These are phyloP conservation scores for Drosophila nigritarsus DNA, from an alignment of 2,888 invertebrate species.

Conservation along the genomic window DNA sequence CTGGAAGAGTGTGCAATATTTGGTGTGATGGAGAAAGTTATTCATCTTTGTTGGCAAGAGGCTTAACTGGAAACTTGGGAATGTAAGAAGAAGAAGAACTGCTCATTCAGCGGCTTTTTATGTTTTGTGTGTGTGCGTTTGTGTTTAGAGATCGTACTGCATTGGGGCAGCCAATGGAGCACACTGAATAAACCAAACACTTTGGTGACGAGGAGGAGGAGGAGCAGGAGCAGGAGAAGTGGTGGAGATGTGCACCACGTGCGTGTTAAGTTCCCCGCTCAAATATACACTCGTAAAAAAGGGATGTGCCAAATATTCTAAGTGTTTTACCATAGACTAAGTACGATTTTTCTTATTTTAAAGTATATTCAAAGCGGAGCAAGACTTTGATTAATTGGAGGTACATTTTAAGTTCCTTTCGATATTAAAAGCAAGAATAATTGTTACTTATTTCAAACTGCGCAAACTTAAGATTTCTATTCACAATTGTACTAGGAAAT, in stretches of 20 bases:
- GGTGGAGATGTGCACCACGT: constrained; percentile 3
- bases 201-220: neutral
- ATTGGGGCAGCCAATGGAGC: constrained; percentile 38
- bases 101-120: constrained; percentile 50
- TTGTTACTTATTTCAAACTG: neutral
- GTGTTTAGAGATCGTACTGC: constrained; percentile 23
- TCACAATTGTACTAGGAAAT: neutral
- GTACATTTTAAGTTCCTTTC: too few species aligned
- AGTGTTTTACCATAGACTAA: neutral
- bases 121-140: neutral
- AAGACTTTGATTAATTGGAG: too few species aligned
- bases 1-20: neutral
- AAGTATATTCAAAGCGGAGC: too few species aligned
- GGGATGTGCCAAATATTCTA: neutral
- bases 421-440: neutral
- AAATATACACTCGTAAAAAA: neutral
- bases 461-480: neutral
- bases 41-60: constrained; percentile 12
- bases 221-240: neutral
- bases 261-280: constrained; percentile 16
- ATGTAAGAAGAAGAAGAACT: constrained; percentile 9
- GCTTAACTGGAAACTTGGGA: constrained; percentile 25
- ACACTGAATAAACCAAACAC: constrained; percentile 44
- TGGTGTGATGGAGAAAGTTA: neutral
- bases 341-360: neutral